Conservation (phyloP, 2,797 vertebrate species). For the Aulostomus chinensis region DNA sequence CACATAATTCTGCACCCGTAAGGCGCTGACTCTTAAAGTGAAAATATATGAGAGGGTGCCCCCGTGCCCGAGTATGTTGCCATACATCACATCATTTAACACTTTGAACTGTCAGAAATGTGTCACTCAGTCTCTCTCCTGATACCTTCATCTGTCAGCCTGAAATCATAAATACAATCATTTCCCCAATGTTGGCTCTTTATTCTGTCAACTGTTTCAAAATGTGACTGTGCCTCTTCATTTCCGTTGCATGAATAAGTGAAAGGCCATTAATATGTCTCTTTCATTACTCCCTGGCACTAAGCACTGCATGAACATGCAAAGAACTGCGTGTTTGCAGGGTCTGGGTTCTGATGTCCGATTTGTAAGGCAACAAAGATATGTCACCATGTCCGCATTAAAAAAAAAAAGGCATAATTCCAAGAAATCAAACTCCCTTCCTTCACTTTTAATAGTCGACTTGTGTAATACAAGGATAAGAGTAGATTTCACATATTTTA, state of each 20-base stretch:
- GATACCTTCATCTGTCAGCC: constrained; percentile 77
- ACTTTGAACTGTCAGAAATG: constrained; percentile 81
- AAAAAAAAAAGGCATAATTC: constrained; percentile 24
- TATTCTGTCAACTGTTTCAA: constrained; percentile 77
- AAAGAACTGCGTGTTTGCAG: constrained; percentile 49
- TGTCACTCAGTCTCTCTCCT: constrained; percentile 78
- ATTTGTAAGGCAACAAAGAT: constrained; percentile 74
- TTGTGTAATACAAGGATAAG: not conserved
- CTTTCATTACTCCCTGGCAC: constrained; percentile 75
- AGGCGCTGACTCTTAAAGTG: constrained; percentile 43
- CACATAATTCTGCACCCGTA: constrained; percentile 39
- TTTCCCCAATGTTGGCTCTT: constrained; percentile 78
- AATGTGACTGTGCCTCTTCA: constrained; percentile 73
- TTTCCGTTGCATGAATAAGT: constrained; percentile 80
- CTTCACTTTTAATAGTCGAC: constrained; percentile 21
- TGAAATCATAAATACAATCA: constrained; percentile 82
- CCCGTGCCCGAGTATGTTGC: constrained; percentile 58
- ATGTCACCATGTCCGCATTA: constrained; percentile 43
- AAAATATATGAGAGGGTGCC: constrained; percentile 45
- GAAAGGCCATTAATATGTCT: constrained; percentile 81
- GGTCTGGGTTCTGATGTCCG: constrained; percentile 69
- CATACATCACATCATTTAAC: constrained; percentile 79
- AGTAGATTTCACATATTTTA: not conserved
- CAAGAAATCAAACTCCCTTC: constrained; percentile 20
- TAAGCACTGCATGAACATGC: constrained; percentile 54